These are phyloP conservation scores for Pantherophis vulpinus DNA, from an alignment of 2,797 vertebrate species.

Conservation along the genomic window DNA sequence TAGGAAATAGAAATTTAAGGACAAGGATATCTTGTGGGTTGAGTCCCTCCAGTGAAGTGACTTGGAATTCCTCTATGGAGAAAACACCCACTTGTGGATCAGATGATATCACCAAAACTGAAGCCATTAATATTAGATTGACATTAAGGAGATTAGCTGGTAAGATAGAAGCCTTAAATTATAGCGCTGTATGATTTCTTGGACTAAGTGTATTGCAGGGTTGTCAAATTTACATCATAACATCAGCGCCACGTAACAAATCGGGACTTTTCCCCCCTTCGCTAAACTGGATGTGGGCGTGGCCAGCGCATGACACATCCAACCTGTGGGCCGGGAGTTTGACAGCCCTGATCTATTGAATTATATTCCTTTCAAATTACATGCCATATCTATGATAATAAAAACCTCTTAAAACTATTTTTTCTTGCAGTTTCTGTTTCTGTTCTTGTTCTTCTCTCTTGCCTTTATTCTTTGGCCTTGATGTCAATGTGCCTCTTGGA, in stretches of 20 bases:
- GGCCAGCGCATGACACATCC: no score
- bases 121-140: neutral
- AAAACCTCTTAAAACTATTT: conserved; percentile 47
- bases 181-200: neutral
- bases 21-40: neutral
- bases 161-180: neutral
- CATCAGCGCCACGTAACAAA: no score
- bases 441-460: conserved; percentile 99
- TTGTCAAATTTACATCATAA: no score
- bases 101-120: neutral
- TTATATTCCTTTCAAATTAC: conserved; percentile 8
- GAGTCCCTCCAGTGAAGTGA: neutral
- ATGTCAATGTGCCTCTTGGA: conserved; percentile 88
- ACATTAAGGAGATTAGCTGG: neutral
- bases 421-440: conserved; percentile 94
- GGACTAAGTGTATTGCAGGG: neutral
- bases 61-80: neutral
- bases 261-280: no score
- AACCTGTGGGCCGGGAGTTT: no score
- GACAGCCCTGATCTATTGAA: neutral
- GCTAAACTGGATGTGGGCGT: no score
- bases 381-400: neutral
- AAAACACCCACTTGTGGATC: neutral
- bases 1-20: neutral
- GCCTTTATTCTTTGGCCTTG: conserved; percentile 99